Conservation (phyloP, 1,140 invertebrate genomes). For the Cotesia typhae region DNA sequence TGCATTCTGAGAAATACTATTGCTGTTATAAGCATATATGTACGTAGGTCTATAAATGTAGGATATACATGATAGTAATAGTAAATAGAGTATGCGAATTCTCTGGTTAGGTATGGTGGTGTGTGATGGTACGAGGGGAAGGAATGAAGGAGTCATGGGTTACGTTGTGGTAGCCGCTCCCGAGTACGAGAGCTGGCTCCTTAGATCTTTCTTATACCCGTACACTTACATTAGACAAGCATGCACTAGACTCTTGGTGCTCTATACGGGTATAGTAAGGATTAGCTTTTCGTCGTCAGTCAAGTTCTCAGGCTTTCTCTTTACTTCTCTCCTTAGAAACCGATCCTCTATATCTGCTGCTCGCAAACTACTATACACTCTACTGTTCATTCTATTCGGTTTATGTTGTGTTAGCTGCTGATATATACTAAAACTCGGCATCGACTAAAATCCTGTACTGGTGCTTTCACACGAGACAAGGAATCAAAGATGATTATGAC, state of each 20-base stretch:
- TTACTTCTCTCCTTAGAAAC: slow-evolving; percentile 57
- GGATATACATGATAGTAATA: too few species aligned
- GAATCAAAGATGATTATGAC: slow-evolving; percentile 27
- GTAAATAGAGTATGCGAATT: slow-evolving; percentile 12
- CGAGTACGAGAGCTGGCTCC: slow-evolving; percentile 37
- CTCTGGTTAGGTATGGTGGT: not conserved
- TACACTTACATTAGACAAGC: slow-evolving; percentile 29
- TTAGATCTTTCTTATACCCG: slow-evolving; percentile 16
- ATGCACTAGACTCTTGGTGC: slow-evolving; percentile 45
- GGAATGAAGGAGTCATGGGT: slow-evolving; percentile 26
- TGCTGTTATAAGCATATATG: too few species aligned
- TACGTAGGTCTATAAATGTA: too few species aligned
- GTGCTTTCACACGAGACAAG: slow-evolving; percentile 60
- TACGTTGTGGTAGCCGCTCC: slow-evolving; percentile 47
- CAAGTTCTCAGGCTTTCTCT: slow-evolving; percentile 65
- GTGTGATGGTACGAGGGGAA: not conserved
- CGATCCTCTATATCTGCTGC: slow-evolving; percentile 46
- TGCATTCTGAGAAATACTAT: not conserved
- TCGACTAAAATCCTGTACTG: slow-evolving; percentile 35
- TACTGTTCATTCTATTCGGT: not conserved
- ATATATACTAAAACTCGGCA: not conserved
- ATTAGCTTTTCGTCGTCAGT: slow-evolving; percentile 44
- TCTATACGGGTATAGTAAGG: slow-evolving; percentile 45
- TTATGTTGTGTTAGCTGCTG: not conserved
- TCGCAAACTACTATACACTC: not conserved